Evolutionary conservation across 2,113 vertebrate species (phyloP).

Genomic region (Hemiscyllium ocellatum): DNA sequence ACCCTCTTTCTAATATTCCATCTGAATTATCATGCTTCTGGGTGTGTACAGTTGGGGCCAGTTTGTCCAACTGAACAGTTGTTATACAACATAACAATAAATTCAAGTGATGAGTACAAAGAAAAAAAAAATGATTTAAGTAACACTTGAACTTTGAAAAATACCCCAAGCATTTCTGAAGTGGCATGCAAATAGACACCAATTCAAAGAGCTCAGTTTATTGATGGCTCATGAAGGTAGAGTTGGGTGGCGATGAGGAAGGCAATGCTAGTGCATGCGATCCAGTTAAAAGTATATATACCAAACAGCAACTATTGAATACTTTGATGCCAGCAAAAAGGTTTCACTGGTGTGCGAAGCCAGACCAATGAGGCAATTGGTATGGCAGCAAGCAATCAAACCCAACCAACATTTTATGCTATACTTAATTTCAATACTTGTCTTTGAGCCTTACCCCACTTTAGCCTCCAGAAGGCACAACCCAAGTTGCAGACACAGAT

Average conservation of each 20-base stretch:
- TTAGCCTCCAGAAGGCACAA: neutral
- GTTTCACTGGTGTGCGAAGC: neutral
- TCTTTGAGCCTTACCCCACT: neutral
- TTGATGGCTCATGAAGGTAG: neutral
- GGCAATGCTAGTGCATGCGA: neutral
- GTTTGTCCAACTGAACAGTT: neutral
- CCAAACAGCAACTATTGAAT: too few relatives aligned
- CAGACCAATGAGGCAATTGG: neutral
- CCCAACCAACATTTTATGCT: neutral
- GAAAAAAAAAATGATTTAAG: neutral
- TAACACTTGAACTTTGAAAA: neutral
- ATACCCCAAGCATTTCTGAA: neutral
- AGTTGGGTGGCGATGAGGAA: neutral
- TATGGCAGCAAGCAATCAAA: neutral
- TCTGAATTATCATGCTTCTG: neutral
- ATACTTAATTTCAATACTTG: neutral
- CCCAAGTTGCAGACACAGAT: neutral
- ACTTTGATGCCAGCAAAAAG: neutral
- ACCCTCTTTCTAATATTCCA: neutral
- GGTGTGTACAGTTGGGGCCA: neutral
- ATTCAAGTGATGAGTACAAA: neutral
- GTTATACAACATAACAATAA: neutral
- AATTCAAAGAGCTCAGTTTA: neutral
- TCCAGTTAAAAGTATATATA: neutral
- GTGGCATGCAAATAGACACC: neutral